Conservation (phyloP, 2,113 vertebrate genomes). For the Mustelus asterias region DNA sequence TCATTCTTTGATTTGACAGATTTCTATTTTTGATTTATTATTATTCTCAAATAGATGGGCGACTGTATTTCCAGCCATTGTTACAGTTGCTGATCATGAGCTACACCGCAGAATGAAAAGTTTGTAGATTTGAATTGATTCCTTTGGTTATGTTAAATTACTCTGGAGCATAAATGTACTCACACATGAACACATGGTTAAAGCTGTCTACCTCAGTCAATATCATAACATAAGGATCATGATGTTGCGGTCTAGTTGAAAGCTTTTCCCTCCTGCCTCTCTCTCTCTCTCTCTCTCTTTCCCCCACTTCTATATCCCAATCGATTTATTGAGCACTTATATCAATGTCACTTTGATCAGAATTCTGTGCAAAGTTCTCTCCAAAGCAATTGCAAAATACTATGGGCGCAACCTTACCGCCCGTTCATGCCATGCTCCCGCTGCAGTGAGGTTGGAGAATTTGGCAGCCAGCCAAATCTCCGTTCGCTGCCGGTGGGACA, state of each 20-base stretch:
- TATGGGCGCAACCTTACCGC: not conserved
- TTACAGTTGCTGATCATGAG: not conserved
- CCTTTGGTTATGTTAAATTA: slow-evolving; percentile 10
- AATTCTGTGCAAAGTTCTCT: not conserved
- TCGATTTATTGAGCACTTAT: not conserved
- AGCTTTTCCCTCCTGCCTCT: not conserved
- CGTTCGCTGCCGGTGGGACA: too few species aligned
- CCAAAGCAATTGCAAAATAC: not conserved
- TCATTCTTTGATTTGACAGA: not conserved
- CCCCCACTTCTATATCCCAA: too few species aligned
- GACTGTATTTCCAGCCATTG: not conserved
- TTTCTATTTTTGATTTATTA: not conserved
- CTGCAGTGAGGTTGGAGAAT: too few species aligned
- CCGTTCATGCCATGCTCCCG: too few species aligned
- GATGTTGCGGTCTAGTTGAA: not conserved
- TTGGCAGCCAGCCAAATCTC: too few species aligned
- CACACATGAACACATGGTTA: slow-evolving; percentile 28
- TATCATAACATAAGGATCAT: slow-evolving; percentile 8
- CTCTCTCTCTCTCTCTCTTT: not conserved
- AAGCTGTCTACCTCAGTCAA: slow-evolving; percentile 25
- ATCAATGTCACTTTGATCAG: too few species aligned
- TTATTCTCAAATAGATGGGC: not conserved
- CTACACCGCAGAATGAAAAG: not conserved
- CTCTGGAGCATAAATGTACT: slow-evolving; percentile 14
- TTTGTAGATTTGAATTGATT: slow-evolving; percentile 26